Evolutionary conservation across 2,888 invertebrate species (phyloP).

Genomic region (Dermolepida albohirtum): DNA sequence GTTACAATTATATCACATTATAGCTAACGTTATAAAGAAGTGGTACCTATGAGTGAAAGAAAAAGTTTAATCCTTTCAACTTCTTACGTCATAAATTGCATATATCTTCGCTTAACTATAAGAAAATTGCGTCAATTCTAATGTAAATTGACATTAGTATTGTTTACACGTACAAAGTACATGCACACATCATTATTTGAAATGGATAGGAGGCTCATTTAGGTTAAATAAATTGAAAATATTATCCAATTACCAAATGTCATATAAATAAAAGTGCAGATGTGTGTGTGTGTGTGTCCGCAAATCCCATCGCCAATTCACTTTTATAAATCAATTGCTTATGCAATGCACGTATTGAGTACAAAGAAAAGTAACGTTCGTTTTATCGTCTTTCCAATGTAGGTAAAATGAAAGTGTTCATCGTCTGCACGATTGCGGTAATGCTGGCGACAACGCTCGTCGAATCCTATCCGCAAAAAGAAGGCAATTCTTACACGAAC

Average conservation of each 20-base stretch:
- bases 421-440: slow-evolving; percentile 62
- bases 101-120: too few relatives aligned
- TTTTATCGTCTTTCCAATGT: slow-evolving; percentile 8
- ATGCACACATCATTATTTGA: not conserved
- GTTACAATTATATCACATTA: too few relatives aligned
- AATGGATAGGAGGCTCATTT: not conserved
- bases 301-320: slow-evolving; percentile 1
- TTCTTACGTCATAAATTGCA: too few relatives aligned
- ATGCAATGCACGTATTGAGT: slow-evolving; percentile 30
- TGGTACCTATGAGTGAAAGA: too few relatives aligned
- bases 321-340: slow-evolving; percentile 11
- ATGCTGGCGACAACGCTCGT: slow-evolving; percentile 65
- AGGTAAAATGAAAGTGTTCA: slow-evolving; percentile 58
- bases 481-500: slow-evolving; percentile 85
- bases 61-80: too few relatives aligned
- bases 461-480: slow-evolving; percentile 76
- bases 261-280: not conserved
- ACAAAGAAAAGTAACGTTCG: slow-evolving; percentile 16
- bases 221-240: not conserved
- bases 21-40: too few relatives aligned
- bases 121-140: too few relatives aligned
- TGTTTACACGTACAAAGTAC: too few relatives aligned
- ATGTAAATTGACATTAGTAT: too few relatives aligned
- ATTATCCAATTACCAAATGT: not conserved
- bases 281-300: not conserved